A percentile compares a stretch with the other conserved stretches of the same genome.
Evolutionary conservation across 2,888 invertebrate genomes (phyloP).

Genomic region (Pandemis heparana): DNA sequence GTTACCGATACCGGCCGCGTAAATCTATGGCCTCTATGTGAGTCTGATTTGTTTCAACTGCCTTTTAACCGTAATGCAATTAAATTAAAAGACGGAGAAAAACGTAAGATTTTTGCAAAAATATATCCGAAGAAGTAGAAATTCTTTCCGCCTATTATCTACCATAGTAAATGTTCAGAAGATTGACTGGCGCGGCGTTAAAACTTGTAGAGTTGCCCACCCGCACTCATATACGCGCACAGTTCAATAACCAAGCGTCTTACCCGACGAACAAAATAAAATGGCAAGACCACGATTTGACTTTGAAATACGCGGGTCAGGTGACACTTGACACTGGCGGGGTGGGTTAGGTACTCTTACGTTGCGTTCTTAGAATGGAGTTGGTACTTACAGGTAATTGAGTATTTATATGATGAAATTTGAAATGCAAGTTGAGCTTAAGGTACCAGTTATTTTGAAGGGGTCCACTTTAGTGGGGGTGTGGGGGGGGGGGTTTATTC

Average conservation of each 20-base stretch:
- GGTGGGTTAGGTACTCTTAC: conserved; percentile 51
- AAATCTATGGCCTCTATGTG: neutral
- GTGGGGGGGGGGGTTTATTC: too few species aligned
- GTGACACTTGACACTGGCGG: conserved; percentile 57
- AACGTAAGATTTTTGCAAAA: too few species aligned
- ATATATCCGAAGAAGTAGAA: neutral
- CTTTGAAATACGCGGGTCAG: conserved; percentile 65
- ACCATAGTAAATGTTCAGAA: neutral
- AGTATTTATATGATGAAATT: neutral
- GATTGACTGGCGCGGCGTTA: neutral
- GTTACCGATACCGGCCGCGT: conserved; percentile 39
- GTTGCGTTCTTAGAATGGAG: conserved; percentile 31
- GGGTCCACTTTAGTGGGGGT: too few species aligned
- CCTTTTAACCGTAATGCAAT: neutral
- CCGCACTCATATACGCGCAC: conserved; percentile 39
- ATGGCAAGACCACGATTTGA: conserved; percentile 60
- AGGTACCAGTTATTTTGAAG: too few species aligned
- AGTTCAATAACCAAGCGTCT: conserved; percentile 60
- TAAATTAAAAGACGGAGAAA: neutral
- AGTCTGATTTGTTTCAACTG: neutral
- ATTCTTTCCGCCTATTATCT: neutral
- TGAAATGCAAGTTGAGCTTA: too few species aligned
- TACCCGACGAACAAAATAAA: conserved; percentile 59
- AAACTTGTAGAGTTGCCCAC: conserved; percentile 6
- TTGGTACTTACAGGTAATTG: neutral